phyloP scores from a whole-genome alignment of 2,888 invertebrate genomes.

The Nebria salina region DNA sequence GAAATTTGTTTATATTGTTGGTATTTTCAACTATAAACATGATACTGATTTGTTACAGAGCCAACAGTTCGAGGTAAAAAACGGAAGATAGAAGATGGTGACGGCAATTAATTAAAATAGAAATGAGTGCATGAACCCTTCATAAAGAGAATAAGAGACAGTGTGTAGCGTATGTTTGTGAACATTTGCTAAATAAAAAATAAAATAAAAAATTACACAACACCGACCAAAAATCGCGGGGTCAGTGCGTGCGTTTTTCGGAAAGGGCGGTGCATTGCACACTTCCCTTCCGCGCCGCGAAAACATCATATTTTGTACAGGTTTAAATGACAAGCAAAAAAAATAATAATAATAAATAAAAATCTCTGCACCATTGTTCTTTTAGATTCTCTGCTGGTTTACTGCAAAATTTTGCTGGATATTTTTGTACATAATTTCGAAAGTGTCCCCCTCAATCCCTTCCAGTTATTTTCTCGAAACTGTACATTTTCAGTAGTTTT shows the following conservation, averaged over 20 bases:
- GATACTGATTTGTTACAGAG: slow-evolving; percentile 56
- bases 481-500: background rate
- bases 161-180: slow-evolving; percentile 36
- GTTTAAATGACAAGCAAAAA: slow-evolving; percentile 42
- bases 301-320: slow-evolving; percentile 47
- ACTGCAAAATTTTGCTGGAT: background rate
- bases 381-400: slow-evolving; percentile 14
- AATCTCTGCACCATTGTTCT: slow-evolving; percentile 43
- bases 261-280: slow-evolving; percentile 2
- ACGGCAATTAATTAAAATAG: slow-evolving; percentile 57
- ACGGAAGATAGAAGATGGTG: slow-evolving; percentile 76
- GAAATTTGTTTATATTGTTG: no score
- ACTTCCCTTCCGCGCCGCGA: slow-evolving; percentile 6
- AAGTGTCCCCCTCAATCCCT: background rate
- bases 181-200: slow-evolving; percentile 23
- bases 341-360: slow-evolving; percentile 40
- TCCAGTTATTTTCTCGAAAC: background rate
- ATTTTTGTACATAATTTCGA: background rate
- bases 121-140: slow-evolving; percentile 30
- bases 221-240: slow-evolving; percentile 13
- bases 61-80: slow-evolving; percentile 74
- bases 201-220: slow-evolving; percentile 19
- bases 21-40: no score
- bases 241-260: slow-evolving; percentile 24
- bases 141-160: slow-evolving; percentile 40